Evolutionary conservation across 2,113 vertebrate genomes (phyloP).

Genomic region (Enhydra lutris): DNA sequence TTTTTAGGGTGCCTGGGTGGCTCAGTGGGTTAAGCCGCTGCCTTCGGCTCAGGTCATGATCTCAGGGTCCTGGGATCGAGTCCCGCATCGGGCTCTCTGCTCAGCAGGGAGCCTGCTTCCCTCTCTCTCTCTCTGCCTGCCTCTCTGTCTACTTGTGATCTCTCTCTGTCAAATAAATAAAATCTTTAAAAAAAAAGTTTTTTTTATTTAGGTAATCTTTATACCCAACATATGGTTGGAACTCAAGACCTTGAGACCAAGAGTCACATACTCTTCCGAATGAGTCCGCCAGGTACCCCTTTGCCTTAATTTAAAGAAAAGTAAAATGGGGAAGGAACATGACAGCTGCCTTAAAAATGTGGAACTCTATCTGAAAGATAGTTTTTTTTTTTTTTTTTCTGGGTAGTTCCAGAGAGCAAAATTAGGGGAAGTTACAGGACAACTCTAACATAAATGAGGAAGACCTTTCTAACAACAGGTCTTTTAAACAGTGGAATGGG

Average conservation of each 20-base stretch:
- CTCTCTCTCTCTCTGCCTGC: no score
- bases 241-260: background rate
- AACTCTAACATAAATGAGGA: slow-evolving; percentile 9
- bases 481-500: background rate
- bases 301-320: background rate
- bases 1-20: no score
- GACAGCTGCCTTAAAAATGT: background rate
- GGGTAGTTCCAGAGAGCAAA: background rate
- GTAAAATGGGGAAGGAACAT: background rate
- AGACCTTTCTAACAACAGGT: slow-evolving; percentile 13
- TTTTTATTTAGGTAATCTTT: no score
- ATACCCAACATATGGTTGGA: no score
- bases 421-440: slow-evolving; percentile 8
- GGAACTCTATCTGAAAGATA: background rate
- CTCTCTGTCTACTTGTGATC: no score
- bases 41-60: no score
- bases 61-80: no score
- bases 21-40: no score
- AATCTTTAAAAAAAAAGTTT: no score
- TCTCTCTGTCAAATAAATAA: no score
- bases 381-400: background rate
- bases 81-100: no score
- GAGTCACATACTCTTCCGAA: background rate
- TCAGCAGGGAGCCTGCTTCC: no score
- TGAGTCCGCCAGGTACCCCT: background rate